phyloP scores from a whole-genome alignment of 2,888 invertebrate species.

The Tenthredo notha region DNA sequence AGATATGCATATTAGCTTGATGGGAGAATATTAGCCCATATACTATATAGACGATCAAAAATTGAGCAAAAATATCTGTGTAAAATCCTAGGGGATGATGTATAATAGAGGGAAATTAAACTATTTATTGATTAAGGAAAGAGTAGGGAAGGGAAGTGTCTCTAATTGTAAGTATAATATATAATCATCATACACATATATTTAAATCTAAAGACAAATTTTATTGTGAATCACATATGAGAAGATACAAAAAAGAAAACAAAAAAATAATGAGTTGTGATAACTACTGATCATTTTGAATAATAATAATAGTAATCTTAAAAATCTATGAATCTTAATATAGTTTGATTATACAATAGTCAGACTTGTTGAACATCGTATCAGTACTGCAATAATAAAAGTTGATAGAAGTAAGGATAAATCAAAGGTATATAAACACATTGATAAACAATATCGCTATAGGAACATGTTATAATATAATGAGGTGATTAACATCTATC shows the following conservation, averaged over 20 bases:
- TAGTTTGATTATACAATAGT: constrained; percentile 22
- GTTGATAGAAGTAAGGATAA: not conserved
- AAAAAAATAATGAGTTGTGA: not conserved
- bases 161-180: too few relatives aligned
- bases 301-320: not conserved
- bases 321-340: not conserved
- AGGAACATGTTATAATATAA: not conserved
- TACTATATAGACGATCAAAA: not conserved
- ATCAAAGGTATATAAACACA: not conserved
- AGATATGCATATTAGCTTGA: not conserved
- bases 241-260: not conserved
- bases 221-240: not conserved
- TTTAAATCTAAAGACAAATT: constrained; percentile 3
- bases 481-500: not conserved
- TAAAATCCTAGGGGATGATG: not conserved
- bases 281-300: not conserved
- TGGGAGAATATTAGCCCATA: not conserved
- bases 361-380: constrained; percentile 18
- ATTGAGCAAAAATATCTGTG: not conserved
- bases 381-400: not conserved
- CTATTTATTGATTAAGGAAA: not conserved
- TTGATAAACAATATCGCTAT: not conserved
- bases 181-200: not conserved
- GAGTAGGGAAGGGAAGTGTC: not conserved
- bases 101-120: not conserved